A percentile compares a stretch with the other conserved stretches of the same genome.
Evolutionary conservation across 2,888 invertebrate genomes (phyloP).

Genomic region (Coremacera marginata): DNA sequence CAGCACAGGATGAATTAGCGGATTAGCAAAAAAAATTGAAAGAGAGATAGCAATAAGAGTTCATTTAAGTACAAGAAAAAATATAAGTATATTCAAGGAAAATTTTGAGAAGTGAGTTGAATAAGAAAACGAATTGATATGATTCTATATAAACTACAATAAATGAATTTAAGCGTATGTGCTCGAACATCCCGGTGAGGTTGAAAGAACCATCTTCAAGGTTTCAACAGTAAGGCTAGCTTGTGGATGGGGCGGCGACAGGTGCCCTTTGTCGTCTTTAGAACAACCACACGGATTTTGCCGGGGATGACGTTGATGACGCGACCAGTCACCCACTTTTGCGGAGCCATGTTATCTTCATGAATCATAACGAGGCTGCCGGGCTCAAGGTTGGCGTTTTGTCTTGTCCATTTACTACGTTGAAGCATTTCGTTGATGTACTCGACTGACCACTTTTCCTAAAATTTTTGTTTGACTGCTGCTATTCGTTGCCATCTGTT

Average conservation of each 20-base stretch:
- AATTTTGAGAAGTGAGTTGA: too few relatives aligned
- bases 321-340: too few relatives aligned
- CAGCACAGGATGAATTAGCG: too few relatives aligned
- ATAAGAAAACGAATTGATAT: too few relatives aligned
- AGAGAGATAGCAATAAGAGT: too few relatives aligned
- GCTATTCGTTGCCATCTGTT: constrained; percentile 28
- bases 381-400: not conserved
- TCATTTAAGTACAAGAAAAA: too few relatives aligned
- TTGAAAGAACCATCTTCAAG: too few relatives aligned
- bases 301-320: constrained; percentile 20
- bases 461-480: constrained; percentile 32
- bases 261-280: constrained; percentile 6
- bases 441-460: constrained; percentile 28
- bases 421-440: constrained; percentile 16
- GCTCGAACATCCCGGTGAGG: too few relatives aligned
- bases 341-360: constrained; percentile 30
- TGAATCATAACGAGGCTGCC: constrained; percentile 24
- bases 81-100: too few relatives aligned
- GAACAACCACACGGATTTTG: constrained; percentile 20
- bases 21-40: too few relatives aligned
- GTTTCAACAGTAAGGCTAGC: constrained; percentile 7
- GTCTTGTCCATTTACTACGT: not conserved
- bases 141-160: too few relatives aligned
- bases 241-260: constrained; percentile 22
- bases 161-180: too few relatives aligned